These are phyloP conservation scores for Smutsia gigantea DNA, from an alignment of 2,797 vertebrate genomes.

Conservation along the genomic window DNA sequence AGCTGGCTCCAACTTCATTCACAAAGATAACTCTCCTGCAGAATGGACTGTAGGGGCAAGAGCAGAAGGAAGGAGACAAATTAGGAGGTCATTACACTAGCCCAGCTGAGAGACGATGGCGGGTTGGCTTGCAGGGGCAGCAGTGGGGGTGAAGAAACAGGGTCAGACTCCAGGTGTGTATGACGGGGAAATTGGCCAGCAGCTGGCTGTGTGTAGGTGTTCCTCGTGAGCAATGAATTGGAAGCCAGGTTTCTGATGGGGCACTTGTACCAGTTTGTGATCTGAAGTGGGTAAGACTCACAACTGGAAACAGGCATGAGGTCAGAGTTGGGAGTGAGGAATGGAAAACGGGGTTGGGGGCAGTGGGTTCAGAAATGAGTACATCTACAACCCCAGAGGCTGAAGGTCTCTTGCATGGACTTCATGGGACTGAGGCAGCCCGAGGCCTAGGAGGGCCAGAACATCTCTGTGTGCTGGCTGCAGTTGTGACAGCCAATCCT, in stretches of 20 bases:
- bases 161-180: not conserved
- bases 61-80: not conserved
- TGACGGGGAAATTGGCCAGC: too few relatives aligned
- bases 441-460: rapidly evolving
- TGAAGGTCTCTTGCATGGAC: too few relatives aligned
- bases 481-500: too few relatives aligned
- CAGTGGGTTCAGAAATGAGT: not conserved
- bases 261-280: not conserved
- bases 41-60: not conserved
- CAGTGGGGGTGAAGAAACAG: not conserved
- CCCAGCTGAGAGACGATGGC: not conserved
- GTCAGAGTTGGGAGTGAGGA: not conserved
- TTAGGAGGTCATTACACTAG: not conserved
- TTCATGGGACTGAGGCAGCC: not conserved
- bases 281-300: not conserved
- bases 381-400: rapidly evolving
- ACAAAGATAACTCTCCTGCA: not conserved
- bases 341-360: too few relatives aligned
- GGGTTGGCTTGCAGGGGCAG: rapidly evolving
- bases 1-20: not conserved
- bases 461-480: rapidly evolving
- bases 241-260: not conserved
- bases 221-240: rapidly evolving
- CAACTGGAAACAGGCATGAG: not conserved
- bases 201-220: not conserved